Evolutionary conservation across 2,888 invertebrate genomes (phyloP), one percentile per base, ranked within the genome.

Genomic region (Mellilla xanthometata): DNA sequence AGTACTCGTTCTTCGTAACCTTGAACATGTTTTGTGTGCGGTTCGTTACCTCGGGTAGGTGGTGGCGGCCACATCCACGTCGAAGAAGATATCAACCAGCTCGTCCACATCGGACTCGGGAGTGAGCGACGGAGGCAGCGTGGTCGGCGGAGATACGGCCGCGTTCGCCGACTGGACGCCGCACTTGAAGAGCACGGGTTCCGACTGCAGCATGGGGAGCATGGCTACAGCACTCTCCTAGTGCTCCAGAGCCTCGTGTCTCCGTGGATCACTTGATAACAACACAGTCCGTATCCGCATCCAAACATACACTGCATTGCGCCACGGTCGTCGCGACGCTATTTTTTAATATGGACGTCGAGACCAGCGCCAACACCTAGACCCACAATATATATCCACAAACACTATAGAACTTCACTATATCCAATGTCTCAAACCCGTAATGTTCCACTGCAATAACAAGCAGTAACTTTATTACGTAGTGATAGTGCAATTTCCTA

Each of bases 281-380:
- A 70, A 74, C 83, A 83, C 80, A 76, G 70, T 72, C 74, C 65
- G 68, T 81, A 80, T 80, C 75, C 79, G 76, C 76, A 80, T 75
- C 76, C 72, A 80, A 85, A 86, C 81, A 85, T 81, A 84, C 85
- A 86, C 87, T 84, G 88, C 88, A 89, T 88, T 88, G 88, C 88
- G 86, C 88, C 87, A 87, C 86, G 74, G 75, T 77, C 72, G 68
- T 72, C 76, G 81, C 79, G 81, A 78, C 78, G 81, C 77, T 74
- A 72, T 78, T 73, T 78, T 78, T 72, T 71, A 66, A 59, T 65
- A 64, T 47, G 49, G 57, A 64, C 57, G 49, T 72, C 55, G 58
- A 65, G 65, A 71, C 56, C 49, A 54, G 56, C 64, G 68, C 69
- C 61, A 49, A 54, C 55, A 54, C 43, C 41, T 47, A 41, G 59